Evolutionary conservation across 2,888 invertebrate species (phyloP).

Genomic region (Orgyia antiqua): DNA sequence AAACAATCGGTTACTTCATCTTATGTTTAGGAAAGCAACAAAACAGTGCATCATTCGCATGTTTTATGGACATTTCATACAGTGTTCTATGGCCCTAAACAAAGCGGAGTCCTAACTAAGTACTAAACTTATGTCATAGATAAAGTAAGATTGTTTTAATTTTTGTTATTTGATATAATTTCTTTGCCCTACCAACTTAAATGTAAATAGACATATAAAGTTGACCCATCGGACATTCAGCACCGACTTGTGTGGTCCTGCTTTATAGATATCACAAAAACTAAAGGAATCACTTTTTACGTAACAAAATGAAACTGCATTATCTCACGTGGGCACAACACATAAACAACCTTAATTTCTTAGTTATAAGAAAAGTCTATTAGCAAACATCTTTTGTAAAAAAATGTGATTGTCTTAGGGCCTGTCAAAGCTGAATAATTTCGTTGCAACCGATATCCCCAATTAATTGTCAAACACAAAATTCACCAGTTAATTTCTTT

Average conservation of each 20-base stretch:
- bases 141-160: too few species aligned
- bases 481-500: conserved; percentile 39
- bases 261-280: conserved; percentile 45
- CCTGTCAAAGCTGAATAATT: conserved; percentile 66
- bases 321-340: conserved; percentile 9
- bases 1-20: too few species aligned
- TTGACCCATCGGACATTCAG: too few species aligned
- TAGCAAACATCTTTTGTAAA: conserved; percentile 14
- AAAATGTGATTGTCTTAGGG: conserved; percentile 50
- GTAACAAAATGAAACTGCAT: conserved; percentile 31
- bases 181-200: too few species aligned
- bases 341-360: conserved; percentile 31
- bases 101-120: too few species aligned
- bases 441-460: conserved; percentile 57
- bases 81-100: too few species aligned
- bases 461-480: conserved; percentile 60
- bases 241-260: conserved; percentile 62
- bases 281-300: conserved; percentile 56
- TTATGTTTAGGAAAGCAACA: too few species aligned
- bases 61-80: too few species aligned
- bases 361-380: conserved; percentile 16
- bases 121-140: too few species aligned
- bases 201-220: too few species aligned
- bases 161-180: too few species aligned
- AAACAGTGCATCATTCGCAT: too few species aligned